Base-by-base conservation (phyloP, 2,888 invertebrate genomes). In the Linnaemya tessellans region DNA sequence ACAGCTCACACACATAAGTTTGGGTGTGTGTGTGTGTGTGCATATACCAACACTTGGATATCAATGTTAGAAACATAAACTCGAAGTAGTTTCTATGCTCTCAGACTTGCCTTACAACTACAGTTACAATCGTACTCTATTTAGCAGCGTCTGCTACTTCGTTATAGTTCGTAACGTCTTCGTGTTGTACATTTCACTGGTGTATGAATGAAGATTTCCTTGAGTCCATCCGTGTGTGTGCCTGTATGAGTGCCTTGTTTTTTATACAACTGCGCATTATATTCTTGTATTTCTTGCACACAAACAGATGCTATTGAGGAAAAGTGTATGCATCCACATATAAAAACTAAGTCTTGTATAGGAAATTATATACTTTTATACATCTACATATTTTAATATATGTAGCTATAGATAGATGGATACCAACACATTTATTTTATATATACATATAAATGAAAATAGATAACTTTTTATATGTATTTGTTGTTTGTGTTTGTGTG, bases 181-280 rank as follows among this genome's bases (percentile, higher is more conserved):
- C 85, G 85, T 71, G 25, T 71, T 43, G 41, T 18, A 9, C 64
- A 46, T 56, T 70, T 60, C 49, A 62, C 11, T 71, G 10, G 41
- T 65, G 22, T 62, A 75, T 85, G 82, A 82, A 82, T 85, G 71
- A 85, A 85, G 82, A 82, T 80, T 82, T 85, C 65, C 71, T 75
- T 75, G 43, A 20, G n/a, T 56, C 46, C 22, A 20, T 68, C 5
- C 22, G 67, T 67, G 41, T 84, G 81, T 87, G 80, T 84, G 79
- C 87, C 85, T 87, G 87, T 86, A 77, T 88, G 54, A 43, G n/a
- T 54, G 64, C 58, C 41, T 64, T 71, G 64, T 84, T 84, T 77
- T 81, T 80, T 80, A 75, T 79, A 79, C 85, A 75, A 85, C 85
- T 85, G 85, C 85, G 85, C 85, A 85, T 85, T 85, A 85, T 85